Conservation (phyloP, 2,113 vertebrate species). For the Clupea harengus region DNA sequence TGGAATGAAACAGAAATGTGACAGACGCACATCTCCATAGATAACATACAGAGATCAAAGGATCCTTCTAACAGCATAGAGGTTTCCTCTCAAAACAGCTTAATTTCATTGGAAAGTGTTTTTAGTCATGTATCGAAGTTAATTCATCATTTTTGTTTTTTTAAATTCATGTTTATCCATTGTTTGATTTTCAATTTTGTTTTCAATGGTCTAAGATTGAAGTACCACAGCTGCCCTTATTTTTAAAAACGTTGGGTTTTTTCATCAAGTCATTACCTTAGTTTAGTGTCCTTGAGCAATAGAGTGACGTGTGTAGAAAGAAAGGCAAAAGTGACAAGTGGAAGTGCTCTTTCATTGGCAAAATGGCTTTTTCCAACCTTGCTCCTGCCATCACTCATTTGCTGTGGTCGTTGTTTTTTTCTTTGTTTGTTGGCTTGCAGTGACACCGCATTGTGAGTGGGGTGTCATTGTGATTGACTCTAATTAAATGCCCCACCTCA, state of each 20-base stretch:
- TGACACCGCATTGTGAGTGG: conserved; percentile 53
- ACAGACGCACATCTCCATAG: not conserved
- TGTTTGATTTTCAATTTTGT: not conserved
- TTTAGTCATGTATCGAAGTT: not conserved
- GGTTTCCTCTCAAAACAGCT: not conserved
- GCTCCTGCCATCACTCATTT: conserved; percentile 22
- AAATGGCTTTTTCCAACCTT: not conserved
- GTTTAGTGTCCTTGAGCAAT: conserved; percentile 35
- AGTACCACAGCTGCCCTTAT: not conserved
- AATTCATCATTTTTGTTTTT: not conserved
- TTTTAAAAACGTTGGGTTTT: not conserved
- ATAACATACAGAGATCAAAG: not conserved
- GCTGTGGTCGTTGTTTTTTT: not conserved
- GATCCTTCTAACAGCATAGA: not conserved
- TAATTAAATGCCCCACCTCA: conserved; percentile 59
- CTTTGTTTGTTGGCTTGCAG: conserved; percentile 15
- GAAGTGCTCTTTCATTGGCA: conserved; percentile 49
- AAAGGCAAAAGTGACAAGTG: conserved; percentile 28
- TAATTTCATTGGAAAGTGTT: not conserved
- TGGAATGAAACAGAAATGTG: not conserved
- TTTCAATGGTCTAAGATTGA: not conserved
- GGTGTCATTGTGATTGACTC: conserved; percentile 62
- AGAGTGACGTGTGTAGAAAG: conserved; percentile 12
- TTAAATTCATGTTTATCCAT: not conserved
- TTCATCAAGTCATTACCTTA: not conserved